These are phyloP conservation scores for Anser brachyrhynchus DNA, from an alignment of 2,113 vertebrate genomes.

Conservation along the genomic window DNA sequence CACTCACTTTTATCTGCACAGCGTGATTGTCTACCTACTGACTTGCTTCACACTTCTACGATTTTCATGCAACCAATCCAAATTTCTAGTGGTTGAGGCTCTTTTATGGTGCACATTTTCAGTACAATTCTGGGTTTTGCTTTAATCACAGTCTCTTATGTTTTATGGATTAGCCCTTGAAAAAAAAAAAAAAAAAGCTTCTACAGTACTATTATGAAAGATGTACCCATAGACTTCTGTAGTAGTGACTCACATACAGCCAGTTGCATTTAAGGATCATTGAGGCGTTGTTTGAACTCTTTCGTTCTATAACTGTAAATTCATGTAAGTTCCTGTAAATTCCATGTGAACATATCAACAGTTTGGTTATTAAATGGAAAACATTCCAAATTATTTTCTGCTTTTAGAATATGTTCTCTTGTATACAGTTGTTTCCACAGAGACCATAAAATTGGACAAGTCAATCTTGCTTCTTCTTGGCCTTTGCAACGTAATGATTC, in stretches of 20 bases:
- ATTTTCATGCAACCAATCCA: not conserved
- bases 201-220: not conserved
- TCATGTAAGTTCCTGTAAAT: not conserved
- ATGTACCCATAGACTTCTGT: not conserved
- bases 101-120: not conserved
- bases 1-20: not conserved
- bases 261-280: not conserved
- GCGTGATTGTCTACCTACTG: not conserved
- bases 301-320: not conserved
- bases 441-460: not conserved
- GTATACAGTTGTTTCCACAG: not conserved
- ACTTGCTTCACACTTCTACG: not conserved
- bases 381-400: not conserved
- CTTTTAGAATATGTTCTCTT: not conserved
- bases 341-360: not conserved
- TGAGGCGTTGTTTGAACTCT: not conserved
- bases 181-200: not conserved
- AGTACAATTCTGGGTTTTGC: not conserved
- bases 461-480: not conserved
- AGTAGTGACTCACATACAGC: not conserved
- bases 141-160: not conserved
- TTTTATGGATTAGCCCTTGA: not conserved
- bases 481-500: not conserved
- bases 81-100: not conserved
- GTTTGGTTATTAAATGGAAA: not conserved